phyloP scores from a whole-genome alignment of 1,140 invertebrate genomes.

The Caligus rogercresseyi region DNA sequence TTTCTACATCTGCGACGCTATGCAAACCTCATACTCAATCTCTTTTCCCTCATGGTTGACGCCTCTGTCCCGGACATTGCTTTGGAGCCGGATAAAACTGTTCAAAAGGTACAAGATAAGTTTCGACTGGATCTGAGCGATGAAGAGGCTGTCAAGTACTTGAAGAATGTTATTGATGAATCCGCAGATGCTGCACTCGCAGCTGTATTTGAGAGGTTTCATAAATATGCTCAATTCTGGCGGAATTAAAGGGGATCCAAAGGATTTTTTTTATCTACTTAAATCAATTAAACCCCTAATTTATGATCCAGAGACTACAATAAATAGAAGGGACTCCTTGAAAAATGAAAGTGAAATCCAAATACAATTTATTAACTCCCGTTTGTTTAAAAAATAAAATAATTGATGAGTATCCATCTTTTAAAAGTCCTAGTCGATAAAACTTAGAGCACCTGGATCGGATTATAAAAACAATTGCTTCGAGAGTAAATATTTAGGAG shows the following conservation, averaged over 20 bases:
- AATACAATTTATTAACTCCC: no score
- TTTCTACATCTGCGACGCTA: conserved; percentile 83
- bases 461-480: no score
- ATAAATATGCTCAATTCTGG: conserved; percentile 70
- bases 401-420: no score
- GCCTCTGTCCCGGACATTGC: conserved; percentile 97
- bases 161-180: conserved; percentile 79
- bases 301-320: no score
- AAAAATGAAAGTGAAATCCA: no score
- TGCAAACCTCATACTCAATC: conserved; percentile 87
- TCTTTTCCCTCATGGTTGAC: conserved; percentile 96
- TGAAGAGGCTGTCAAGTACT: conserved; percentile 85
- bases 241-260: conserved; percentile 23
- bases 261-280: neutral
- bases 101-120: conserved; percentile 78
- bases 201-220: conserved; percentile 81
- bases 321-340: no score
- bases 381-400: no score
- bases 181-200: conserved; percentile 91
- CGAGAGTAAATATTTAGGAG: no score
- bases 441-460: no score
- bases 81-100: conserved; percentile 93
- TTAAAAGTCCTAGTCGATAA: no score
- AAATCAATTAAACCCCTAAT: no score
- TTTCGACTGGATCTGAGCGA: conserved; percentile 62